Base-by-base conservation (phyloP, 1,140 invertebrate genomes). In the Drosophila nigrodunni region DNA sequence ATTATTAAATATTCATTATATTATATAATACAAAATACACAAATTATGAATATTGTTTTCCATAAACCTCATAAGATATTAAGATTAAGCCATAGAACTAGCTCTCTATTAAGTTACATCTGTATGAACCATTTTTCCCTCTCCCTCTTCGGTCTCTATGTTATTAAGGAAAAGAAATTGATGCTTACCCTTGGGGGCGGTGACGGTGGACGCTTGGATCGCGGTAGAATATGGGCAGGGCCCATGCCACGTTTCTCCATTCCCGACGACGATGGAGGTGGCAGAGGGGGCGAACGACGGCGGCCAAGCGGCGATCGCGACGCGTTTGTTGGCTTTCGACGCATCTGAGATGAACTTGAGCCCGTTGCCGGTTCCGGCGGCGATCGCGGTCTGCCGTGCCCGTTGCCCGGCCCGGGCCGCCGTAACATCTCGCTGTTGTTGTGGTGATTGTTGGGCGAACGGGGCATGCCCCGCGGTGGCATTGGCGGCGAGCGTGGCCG, bases 191-290 rank as follows among this genome's bases (percentile, higher is more conserved):
- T 87, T 52, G 93, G 92, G 11, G 93, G 93, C 39, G 93, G 92
- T 64, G 92, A 92, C n/a, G 93, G 92, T 62, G 93, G 92, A 2
- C 92, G 80, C 57, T 92, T 92, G 7, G 92, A 92, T 7, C 92
- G 91, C 54, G 92, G 92, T 49, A 92, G 61, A 46, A 92, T 92
- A 50, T 89, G 82, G 7, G 78, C 77, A 34, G 60, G 13, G 30
- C 25, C 54, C 64, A 79, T 30, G 25, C 80, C 74, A 37, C 83
- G 73, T 55, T 91, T 78, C 18, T 88, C 83, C 55, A 86, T 50
- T 7, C 69, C 72, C 46, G 81, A 69, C 74, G 80, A 57, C 43
- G 70, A 43, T 66, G 82, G 78, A 21, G 88, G 66, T 7, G 80
- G 78, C 39, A 78, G 50, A 13, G 78, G 90, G 4, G 90, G 90